phyloP scores from a whole-genome alignment of 2,888 invertebrate genomes.

The Andrena bucephala region DNA sequence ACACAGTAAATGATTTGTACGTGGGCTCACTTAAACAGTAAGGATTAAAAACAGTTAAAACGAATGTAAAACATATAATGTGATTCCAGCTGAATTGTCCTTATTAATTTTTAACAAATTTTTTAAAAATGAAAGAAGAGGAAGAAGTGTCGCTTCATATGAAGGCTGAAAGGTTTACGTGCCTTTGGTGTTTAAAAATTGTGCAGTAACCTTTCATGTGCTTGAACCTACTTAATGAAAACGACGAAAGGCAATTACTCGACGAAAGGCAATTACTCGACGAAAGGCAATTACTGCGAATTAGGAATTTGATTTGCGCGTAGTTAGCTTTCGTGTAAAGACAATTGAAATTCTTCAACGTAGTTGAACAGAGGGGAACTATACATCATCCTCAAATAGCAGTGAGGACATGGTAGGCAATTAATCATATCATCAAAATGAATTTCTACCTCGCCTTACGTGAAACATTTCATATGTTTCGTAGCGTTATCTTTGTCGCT shows the following conservation, averaged over 20 bases:
- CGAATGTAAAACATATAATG: no score
- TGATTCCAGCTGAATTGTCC: no score
- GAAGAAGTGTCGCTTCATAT: no score
- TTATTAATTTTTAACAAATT: no score
- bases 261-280: not conserved
- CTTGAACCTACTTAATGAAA: no score
- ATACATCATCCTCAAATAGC: slow-evolving; percentile 4
- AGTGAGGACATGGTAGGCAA: not conserved
- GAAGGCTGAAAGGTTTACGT: no score
- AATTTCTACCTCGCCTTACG: not conserved
- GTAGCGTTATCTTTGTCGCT: not conserved
- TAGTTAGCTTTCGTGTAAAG: slow-evolving; percentile 3
- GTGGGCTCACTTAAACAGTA: no score
- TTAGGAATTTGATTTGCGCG: not conserved
- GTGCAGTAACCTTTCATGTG: no score
- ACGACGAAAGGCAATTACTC: not conserved
- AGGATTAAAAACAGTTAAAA: no score
- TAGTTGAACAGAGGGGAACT: not conserved
- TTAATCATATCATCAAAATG: not conserved
- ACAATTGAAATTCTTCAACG: not conserved
- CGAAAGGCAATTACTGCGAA: not conserved
- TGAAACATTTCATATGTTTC: not conserved
- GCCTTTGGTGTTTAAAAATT: no score
- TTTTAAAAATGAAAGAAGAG: no score
- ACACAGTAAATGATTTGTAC: no score